Base-by-base conservation (phyloP, 2,797 vertebrate species). In the Hydrocynus forskahlii region DNA sequence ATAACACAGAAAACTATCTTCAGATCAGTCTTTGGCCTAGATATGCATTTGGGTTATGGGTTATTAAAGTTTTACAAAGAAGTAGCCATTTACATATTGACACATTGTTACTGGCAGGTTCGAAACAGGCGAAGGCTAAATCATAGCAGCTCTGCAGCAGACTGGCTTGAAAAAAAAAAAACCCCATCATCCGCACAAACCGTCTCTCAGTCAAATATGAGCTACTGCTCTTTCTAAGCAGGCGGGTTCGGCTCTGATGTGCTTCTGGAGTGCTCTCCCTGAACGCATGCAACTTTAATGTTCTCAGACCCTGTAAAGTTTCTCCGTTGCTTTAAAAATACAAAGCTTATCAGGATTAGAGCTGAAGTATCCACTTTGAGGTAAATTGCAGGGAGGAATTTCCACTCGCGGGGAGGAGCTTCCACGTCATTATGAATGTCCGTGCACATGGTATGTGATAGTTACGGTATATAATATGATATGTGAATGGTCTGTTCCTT, bases 211-310 rank as follows among this genome's bases (percentile, higher is more conserved):
- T 72, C 62, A 73, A 66, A 9, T 2, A 43, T 40, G 45, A 74
- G 66, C 29, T 35, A 60, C 29, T 35, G 48, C 40, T 77, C 48
- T 83, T 68, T 64, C 40, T 69, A 73, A 83, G 72, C 75, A 2
- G 71, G 38, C 19, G 64, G 68, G 66, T 81, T 52, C 2, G 68
- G n/a, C 73, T 79, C 73, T 45, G 72, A 79, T 82, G 48, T 55
- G 54, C n/a, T 70, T 55, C 45, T 63, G 64, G 70, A 83, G 79
- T 50, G 29, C 72, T 75, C 70, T 77, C 79, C 62, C 73, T 45
- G 43, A 83, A 75, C 79, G 73, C 70, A 89, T 88, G 64, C 83
- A 88, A 85, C 70, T 86, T 88, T 88, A 87, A 88, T 87, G 68
- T 74, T 55, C 40, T 71, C 45, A 79, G 68, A 81, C 63, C 57